Evolutionary conservation across 2,113 vertebrate species (phyloP), one percentile per base, ranked within the genome.

Genomic region (Menidia beryllina): DNA sequence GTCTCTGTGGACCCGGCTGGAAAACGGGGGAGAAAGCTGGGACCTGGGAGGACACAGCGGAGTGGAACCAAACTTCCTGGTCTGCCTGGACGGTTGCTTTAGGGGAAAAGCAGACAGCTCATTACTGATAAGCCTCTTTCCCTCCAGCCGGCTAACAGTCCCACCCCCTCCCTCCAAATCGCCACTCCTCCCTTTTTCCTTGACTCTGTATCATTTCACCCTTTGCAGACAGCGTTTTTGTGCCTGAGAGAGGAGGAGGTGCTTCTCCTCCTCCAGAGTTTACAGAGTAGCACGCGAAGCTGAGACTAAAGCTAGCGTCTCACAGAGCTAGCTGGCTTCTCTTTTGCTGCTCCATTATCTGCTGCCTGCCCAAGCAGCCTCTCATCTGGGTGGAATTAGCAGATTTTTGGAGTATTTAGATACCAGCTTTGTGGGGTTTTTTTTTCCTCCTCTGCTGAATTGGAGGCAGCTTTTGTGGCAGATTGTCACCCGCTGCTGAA

Each of bases 51-150:
- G 53, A 63, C 54, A 64, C 68, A 72, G 51, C n/a, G 26, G 54
- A 81, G 52, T 50, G 41, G 75, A 52, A 11, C 30, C 58, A 58
- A 65, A 65, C 75, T 85, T 80, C 70, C 79, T 81, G 6, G 67
- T 81, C 43, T 76, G 58, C 60, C 66, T 36, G 59, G 69, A 77
- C 77, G 70, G 11, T 77, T 47, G 69, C 75, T 78, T 62, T 38
- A 60, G 61, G 69, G 53, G 11, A 59, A 51, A 79, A 75, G 66
- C 54, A 57, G 34, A 41, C 41, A 43, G 72, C 79, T 86, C 79
- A 59, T 90, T 89, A 81, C 89, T 89, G 86, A 89, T 91, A 88
- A 91, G 88, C 80, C 58, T 86, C 58, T 81, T 88, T 91, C 83
- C 86, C 84, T 68, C 50, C 63, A 10, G 36, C 71, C 17, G 23